Conservation (phyloP, 2,888 invertebrate genomes). For the Dyspetes luteomarginatus region DNA sequence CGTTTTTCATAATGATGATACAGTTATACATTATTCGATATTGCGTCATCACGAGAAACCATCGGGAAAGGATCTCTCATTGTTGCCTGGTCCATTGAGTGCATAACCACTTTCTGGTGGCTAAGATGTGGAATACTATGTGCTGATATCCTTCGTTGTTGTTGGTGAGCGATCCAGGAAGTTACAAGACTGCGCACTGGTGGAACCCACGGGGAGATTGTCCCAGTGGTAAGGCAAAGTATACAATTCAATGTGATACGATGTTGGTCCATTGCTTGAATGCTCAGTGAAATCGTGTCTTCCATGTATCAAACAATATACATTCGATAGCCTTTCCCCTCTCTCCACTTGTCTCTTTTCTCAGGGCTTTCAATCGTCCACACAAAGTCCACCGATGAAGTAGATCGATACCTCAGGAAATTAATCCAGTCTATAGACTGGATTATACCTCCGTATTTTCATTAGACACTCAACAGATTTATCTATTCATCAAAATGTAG, state of each 20-base stretch:
- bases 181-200: not conserved
- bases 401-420: conserved; percentile 43
- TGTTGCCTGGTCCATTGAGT: conserved; percentile 67
- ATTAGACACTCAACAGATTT: conserved; percentile 14
- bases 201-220: conserved; percentile 9
- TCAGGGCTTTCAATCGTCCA: conserved; percentile 51
- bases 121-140: not conserved
- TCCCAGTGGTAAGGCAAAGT: conserved; percentile 5
- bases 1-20: conserved; percentile 72
- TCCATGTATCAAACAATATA: conserved; percentile 81
- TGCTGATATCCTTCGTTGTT: conserved; percentile 33
- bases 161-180: conserved; percentile 15
- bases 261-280: conserved; percentile 81
- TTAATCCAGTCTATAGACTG: no score
- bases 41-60: conserved; percentile 77
- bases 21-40: conserved; percentile 80
- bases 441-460: conserved; percentile 9
- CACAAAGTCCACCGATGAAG: conserved; percentile 4
- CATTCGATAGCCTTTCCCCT: conserved; percentile 68
- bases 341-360: conserved; percentile 49
- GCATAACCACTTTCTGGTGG: no score
- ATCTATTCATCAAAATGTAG: not conserved
- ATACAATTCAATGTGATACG: conserved; percentile 76
- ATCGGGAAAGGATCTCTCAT: conserved; percentile 78
- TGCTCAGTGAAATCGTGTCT: conserved; percentile 82